Percentiles rank a stretch among this genome's conserved stretches.
phyloP scores from a whole-genome alignment of 37 sponge, comb jelly and placozoan genomes.

The Geodia barretti region DNA sequence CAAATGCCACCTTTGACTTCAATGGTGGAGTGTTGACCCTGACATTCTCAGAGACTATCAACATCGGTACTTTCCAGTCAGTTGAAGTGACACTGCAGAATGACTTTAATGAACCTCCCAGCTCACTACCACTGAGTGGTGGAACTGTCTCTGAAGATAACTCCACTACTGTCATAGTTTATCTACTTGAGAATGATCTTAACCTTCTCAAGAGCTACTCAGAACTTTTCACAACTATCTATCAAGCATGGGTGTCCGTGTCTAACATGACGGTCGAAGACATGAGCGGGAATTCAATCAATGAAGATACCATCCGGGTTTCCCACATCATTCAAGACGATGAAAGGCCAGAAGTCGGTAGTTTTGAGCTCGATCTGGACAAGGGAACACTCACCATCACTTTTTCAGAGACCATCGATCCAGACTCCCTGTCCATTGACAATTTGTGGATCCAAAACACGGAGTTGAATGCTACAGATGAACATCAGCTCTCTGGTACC shows the following conservation, averaged over 20 bases:
- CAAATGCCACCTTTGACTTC: slow-evolving; percentile 41
- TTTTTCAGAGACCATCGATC: slow-evolving; percentile 80
- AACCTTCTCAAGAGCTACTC: slow-evolving; percentile 57
- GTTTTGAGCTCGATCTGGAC: slow-evolving; percentile 78
- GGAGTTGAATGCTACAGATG: slow-evolving; percentile 34
- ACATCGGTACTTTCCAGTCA: slow-evolving; percentile 55
- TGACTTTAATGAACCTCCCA: slow-evolving; percentile 12
- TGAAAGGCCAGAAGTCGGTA: slow-evolving; percentile 29
- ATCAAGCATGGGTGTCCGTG: slow-evolving; percentile 45
- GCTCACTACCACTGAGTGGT: slow-evolving; percentile 41
- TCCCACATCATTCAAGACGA: slow-evolving; percentile 30
- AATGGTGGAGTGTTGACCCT: slow-evolving; percentile 64
- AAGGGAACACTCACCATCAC: slow-evolving; percentile 54
- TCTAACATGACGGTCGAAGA: slow-evolving; percentile 57
- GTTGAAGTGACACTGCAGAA: slow-evolving; percentile 61
- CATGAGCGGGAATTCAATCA: slow-evolving; percentile 79
- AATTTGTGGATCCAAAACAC: slow-evolving; percentile 63
- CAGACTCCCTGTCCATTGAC: slow-evolving; percentile 26
- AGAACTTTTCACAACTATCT: slow-evolving; percentile 27
- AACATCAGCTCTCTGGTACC: slow-evolving; percentile 28
- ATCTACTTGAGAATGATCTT: slow-evolving; percentile 62
- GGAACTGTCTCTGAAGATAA: slow-evolving; percentile 32
- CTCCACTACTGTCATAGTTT: slow-evolving; percentile 50
- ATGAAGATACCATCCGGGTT: slow-evolving; percentile 22
- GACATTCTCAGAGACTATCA: slow-evolving; percentile 80